Base-by-base conservation (phyloP, 2,888 invertebrate genomes). In the Mallateleia sp. region DNA sequence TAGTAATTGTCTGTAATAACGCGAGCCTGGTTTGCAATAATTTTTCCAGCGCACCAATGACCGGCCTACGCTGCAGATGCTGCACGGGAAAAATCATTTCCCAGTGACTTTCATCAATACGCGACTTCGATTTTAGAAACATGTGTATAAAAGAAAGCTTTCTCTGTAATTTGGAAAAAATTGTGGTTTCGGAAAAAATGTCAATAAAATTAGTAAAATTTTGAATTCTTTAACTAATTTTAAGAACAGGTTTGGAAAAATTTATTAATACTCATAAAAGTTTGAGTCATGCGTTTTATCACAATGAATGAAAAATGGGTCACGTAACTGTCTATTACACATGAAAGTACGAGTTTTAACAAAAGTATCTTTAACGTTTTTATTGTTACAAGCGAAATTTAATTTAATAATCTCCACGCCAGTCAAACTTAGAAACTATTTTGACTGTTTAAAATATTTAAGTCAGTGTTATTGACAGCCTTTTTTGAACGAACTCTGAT, bases 1-100 rank as follows among this genome's bases (percentile, higher is more conserved):
- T 58, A 47, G 79, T 69, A 80, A 85, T 80, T 64, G 69, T 42
- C 42, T 9, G 54, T 64, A 80, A 80, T 75, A 56, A 75, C 56
- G 64, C 60, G 78, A 67, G 28, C 24, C 18, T 45, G n/a, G 14
- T 32, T 67, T 38, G 15, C 34, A 54, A 56, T 72, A 64, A 64
- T 47, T 54, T 80, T 58, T 56, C 50, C 24, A 60, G 20, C 38
- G 25, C 67, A 15, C 24, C 78, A 58, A 58, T 22, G 45, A 45
- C 15, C 15, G 45, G 18, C 20, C 58, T 64, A 18, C n/a, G 34
- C 34, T 7, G 18, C 15, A 56, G 56, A 62, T 80, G 54, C 56
- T 64, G 64, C 47, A 18, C 52, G 60, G 50, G 20, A 75, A 82
- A 82, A 62, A 34, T 28, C 52, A 67, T 74, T 82, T 67, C 18